Percentiles rank a stretch among this genome's conserved stretches.
Evolutionary conservation across 2,888 invertebrate species (phyloP).

Genomic region (Metacarcinus magister): DNA sequence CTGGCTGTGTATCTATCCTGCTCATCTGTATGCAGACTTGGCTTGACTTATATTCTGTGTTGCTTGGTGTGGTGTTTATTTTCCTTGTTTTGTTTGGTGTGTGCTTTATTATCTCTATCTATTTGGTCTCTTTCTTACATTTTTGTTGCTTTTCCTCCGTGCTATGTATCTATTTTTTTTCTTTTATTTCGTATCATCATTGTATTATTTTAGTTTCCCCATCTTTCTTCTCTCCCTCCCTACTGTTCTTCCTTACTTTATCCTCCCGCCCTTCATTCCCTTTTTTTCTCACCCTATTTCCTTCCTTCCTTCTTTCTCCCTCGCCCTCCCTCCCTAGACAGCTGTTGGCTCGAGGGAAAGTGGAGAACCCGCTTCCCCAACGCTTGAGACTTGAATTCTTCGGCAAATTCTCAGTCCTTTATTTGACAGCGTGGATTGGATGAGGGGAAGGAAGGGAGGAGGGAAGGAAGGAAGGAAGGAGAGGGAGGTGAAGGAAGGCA

Average conservation of each 20-base stretch:
- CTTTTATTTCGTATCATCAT: neutral
- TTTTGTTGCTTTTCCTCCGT: neutral
- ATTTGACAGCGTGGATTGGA: conserved; percentile 41
- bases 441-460: neutral
- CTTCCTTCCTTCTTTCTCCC: neutral
- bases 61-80: neutral
- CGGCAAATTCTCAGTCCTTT: conserved; percentile 48
- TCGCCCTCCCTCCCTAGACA: neutral
- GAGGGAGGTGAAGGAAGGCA: neutral
- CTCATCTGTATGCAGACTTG: too few species aligned
- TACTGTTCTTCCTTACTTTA: neutral
- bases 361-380: neutral
- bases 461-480: neutral
- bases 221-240: neutral
- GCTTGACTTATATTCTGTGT: too few species aligned
- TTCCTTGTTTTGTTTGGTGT: neutral
- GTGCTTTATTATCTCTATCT: neutral
- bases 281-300: neutral
- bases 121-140: neutral
- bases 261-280: neutral
- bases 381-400: neutral
- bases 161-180: neutral
- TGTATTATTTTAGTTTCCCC: neutral
- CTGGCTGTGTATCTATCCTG: too few species aligned
- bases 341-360: conserved; percentile 1